Conservation (phyloP, 2,888 invertebrate species). For the Fissipunctia ypsillon region DNA sequence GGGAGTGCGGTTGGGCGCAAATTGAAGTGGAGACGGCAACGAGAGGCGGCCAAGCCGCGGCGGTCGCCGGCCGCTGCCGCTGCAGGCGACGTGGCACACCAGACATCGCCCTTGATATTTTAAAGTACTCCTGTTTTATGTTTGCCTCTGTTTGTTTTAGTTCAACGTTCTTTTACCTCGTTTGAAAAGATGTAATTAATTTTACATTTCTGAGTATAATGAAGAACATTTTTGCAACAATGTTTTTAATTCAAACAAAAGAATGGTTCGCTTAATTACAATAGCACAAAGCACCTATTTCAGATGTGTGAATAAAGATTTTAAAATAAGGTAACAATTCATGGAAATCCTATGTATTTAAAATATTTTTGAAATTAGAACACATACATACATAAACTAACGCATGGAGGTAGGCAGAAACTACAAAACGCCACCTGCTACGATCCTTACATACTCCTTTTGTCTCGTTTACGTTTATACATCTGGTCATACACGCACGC, state of each 20-base stretch:
- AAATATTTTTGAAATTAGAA: conserved; percentile 24
- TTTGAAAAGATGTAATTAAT: background rate
- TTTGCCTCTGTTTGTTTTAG: conserved; percentile 28
- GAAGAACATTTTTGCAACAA: conserved; percentile 19
- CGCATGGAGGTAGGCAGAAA: no score
- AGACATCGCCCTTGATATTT: conserved; percentile 48
- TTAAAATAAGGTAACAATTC: conserved; percentile 20
- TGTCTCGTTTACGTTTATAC: no score
- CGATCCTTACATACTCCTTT: no score
- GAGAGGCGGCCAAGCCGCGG: conserved; percentile 47
- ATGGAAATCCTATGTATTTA: conserved; percentile 33
- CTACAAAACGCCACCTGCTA: no score
- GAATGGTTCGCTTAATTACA: conserved; percentile 23
- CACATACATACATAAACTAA: no score
- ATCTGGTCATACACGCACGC: no score
- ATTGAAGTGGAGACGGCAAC: conserved; percentile 72
- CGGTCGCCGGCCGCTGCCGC: conserved; percentile 40
- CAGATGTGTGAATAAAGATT: conserved; percentile 5
- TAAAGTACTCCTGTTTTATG: conserved; percentile 37
- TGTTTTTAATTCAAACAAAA: conserved; percentile 4
- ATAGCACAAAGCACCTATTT: conserved; percentile 15
- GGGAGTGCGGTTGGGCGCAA: conserved; percentile 71
- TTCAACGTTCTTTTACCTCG: background rate
- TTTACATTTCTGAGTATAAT: conserved; percentile 11
- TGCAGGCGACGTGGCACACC: conserved; percentile 53